Percentiles rank a stretch among this genome's conserved stretches.
Conservation (phyloP, 2,113 vertebrate species). For the Cavia aperea region DNA sequence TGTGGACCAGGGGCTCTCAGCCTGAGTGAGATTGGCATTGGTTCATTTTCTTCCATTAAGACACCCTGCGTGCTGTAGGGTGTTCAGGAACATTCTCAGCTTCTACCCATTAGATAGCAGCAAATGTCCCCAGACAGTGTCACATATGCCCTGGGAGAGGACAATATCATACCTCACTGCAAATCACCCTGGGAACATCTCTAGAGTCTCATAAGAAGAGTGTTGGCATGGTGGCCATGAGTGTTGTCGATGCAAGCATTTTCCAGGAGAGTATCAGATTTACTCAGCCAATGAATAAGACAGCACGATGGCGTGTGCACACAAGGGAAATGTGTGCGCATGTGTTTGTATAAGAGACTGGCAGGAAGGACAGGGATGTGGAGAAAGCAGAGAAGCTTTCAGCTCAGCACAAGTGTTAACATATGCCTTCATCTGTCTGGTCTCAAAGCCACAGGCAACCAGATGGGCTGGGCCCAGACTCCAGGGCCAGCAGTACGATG, state of each 20-base stretch:
- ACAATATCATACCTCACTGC: neutral
- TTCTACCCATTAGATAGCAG: neutral
- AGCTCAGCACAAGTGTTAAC: accelerated
- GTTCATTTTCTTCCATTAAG: accelerated
- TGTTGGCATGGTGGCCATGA: accelerated
- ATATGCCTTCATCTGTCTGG: accelerated
- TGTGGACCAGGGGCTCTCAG: accelerated
- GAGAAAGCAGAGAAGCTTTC: neutral
- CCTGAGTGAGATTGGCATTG: accelerated
- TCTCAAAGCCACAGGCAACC: neutral
- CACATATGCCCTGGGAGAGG: neutral
- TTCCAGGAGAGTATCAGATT: neutral
- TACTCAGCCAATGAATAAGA: neutral
- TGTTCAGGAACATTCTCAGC: accelerated
- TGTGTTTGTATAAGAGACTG: accelerated
- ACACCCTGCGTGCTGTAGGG: accelerated
- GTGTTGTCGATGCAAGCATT: no score
- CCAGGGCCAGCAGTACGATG: accelerated
- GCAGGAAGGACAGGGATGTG: accelerated
- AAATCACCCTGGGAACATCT: neutral
- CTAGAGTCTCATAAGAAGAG: accelerated
- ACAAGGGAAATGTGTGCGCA: neutral
- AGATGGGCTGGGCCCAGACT: accelerated
- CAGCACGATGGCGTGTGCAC: no score
- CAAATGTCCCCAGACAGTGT: neutral